phyloP scores from a whole-genome alignment of 2,797 vertebrate species.

The Fringilla coelebs region DNA sequence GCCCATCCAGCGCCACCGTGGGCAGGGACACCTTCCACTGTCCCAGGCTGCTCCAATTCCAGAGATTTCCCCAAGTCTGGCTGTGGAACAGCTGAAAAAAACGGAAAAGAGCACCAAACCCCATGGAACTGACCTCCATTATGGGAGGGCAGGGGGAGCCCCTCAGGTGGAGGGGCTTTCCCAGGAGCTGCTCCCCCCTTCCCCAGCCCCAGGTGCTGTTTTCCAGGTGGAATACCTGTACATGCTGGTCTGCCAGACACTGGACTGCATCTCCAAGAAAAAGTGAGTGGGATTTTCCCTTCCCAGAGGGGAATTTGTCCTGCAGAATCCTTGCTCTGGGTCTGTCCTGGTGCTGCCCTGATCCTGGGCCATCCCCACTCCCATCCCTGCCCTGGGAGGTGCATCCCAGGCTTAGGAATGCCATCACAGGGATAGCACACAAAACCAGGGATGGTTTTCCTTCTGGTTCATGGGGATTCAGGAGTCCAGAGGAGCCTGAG shows the following conservation, averaged over 20 bases:
- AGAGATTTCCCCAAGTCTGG: not conserved
- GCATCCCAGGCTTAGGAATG: not conserved
- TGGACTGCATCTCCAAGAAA: slow-evolving; percentile 87
- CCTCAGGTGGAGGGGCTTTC: fast-evolving
- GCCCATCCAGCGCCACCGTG: not conserved
- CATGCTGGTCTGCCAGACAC: slow-evolving; percentile 86
- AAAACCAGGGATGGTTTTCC: not conserved
- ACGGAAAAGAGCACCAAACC: fast-evolving
- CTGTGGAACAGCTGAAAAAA: fast-evolving
- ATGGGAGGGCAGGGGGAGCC: no score
- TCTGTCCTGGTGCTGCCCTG: not conserved
- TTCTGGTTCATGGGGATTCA: fast-evolving
- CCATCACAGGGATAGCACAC: fast-evolving
- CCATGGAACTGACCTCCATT: fast-evolving
- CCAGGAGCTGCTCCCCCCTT: not conserved
- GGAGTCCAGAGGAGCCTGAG: fast-evolving
- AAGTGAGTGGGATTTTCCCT: slow-evolving; percentile 73
- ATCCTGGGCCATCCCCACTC: not conserved
- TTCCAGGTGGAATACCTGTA: slow-evolving; percentile 92
- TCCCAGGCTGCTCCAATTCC: not conserved
- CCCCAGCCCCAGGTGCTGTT: not conserved
- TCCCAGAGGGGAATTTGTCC: not conserved
- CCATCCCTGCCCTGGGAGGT: not conserved
- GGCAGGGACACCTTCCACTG: not conserved
- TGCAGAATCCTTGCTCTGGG: not conserved